phyloP scores from a whole-genome alignment of 37 sponge, comb jelly and placozoan genomes.

The Eunapius fragilis region DNA sequence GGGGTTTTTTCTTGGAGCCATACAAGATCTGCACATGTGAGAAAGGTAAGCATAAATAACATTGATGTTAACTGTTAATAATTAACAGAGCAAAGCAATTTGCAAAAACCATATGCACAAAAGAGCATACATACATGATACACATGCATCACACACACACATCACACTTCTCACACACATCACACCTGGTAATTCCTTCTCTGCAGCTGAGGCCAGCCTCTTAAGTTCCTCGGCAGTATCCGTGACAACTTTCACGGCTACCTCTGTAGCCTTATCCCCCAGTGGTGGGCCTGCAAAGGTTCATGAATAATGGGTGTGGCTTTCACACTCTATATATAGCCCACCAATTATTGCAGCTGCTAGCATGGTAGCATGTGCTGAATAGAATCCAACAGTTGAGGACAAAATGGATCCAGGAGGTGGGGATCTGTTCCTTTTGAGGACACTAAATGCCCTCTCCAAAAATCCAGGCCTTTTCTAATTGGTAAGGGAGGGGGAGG shows the following conservation, averaged over 20 bases:
- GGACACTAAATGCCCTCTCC: conserved; percentile 42
- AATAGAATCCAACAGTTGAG: conserved; percentile 75
- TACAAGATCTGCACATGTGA: conserved; percentile 38
- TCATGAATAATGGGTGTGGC: neutral
- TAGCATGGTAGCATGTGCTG: conserved; percentile 65
- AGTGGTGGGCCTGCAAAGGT: conserved; percentile 44
- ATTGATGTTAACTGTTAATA: too few species aligned
- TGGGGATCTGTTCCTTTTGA: conserved; percentile 9
- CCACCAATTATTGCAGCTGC: conserved; percentile 63
- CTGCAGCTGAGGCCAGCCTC: conserved; percentile 18
- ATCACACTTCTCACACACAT: too few species aligned
- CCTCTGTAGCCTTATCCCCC: conserved; percentile 61
- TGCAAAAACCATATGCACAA: too few species aligned
- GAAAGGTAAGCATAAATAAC: too few species aligned
- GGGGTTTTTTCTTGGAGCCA: conserved; percentile 45
- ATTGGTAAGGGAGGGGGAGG: neutral
- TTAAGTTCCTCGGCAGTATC: conserved; percentile 64
- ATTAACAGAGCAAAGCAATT: too few species aligned
- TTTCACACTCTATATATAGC: neutral
- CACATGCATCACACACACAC: neutral
- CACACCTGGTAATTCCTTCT: conserved; percentile 30
- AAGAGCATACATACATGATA: neutral
- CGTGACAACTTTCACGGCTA: conserved; percentile 68
- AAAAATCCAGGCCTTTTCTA: neutral
- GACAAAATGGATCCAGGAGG: conserved; percentile 28